Conservation (phyloP, 2,797 vertebrate genomes). For the Phataginus tricuspis region DNA sequence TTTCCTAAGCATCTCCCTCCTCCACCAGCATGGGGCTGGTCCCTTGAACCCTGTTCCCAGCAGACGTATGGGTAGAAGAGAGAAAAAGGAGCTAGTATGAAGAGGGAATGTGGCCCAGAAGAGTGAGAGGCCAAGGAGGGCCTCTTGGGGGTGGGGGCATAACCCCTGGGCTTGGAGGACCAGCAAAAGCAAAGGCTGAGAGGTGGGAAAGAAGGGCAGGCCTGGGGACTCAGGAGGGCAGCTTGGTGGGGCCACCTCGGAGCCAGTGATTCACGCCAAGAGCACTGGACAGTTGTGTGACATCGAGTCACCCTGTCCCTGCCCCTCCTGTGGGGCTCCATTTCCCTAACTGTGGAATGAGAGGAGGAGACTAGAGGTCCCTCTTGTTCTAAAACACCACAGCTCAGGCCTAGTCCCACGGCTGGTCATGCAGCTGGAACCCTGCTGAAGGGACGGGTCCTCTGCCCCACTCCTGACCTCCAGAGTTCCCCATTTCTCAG, state of each 20-base stretch:
- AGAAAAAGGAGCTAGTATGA: too few species aligned
- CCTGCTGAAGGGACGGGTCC: neutral
- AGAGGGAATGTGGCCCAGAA: neutral
- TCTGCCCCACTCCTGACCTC: neutral
- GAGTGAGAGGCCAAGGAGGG: neutral
- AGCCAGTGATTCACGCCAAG: neutral
- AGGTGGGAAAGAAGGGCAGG: neutral
- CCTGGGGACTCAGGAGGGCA: rapidly evolving
- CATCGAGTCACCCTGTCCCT: neutral
- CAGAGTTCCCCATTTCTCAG: neutral
- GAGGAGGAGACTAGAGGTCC: neutral
- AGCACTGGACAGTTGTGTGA: neutral
- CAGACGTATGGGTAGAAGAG: neutral
- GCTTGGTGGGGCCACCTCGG: neutral
- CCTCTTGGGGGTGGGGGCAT: neutral
- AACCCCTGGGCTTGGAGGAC: neutral
- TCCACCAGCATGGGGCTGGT: neutral
- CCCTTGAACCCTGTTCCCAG: neutral
- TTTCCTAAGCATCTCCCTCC: neutral
- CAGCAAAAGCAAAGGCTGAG: neutral
- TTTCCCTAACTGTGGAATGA: neutral
- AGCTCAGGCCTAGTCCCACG: neutral
- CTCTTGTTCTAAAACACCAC: neutral
- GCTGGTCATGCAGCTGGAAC: neutral
- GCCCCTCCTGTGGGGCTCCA: neutral